Evolutionary conservation across 2,113 vertebrate species (phyloP).

Genomic region (Gambusia holbrooki): DNA sequence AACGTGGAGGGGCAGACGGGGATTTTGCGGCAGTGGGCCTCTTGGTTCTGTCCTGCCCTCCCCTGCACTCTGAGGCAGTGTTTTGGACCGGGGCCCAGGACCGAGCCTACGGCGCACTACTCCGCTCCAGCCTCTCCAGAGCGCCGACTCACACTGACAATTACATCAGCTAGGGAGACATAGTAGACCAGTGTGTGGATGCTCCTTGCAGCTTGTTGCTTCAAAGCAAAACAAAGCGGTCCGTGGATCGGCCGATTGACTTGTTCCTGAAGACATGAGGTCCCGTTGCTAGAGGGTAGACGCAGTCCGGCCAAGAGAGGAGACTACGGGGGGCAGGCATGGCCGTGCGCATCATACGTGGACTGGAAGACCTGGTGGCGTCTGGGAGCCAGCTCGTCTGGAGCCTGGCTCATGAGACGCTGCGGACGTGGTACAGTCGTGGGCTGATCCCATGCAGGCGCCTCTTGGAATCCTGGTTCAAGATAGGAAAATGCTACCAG

Average conservation of each 20-base stretch:
- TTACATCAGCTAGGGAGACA: conserved; percentile 71
- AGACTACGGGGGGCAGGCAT: conserved; percentile 67
- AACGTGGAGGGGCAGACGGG: conserved; percentile 35
- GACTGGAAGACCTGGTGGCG: conserved; percentile 89
- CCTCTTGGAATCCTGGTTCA: conserved; percentile 88
- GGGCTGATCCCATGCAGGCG: conserved; percentile 87
- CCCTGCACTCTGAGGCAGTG: conserved; percentile 78
- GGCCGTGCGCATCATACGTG: conserved; percentile 87
- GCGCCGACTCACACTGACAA: conserved; percentile 63
- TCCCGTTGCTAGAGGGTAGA: conserved; percentile 25
- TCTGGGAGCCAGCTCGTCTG: conserved; percentile 88
- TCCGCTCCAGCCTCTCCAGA: conserved; percentile 70
- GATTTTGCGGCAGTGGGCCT: conserved; percentile 51
- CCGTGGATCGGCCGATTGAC: conserved; percentile 16
- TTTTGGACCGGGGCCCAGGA: conserved; percentile 82
- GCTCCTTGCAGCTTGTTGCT: conserved; percentile 48
- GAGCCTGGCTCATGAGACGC: conserved; percentile 86
- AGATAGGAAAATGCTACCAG: conserved; percentile 91
- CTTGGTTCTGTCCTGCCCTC: conserved; percentile 64
- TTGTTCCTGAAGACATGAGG: conserved; percentile 9
- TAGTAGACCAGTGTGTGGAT: conserved; percentile 47
- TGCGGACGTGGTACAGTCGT: conserved; percentile 87
- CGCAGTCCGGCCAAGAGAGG: not conserved
- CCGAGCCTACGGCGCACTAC: conserved; percentile 79
- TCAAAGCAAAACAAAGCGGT: conserved; percentile 37